These are phyloP conservation scores for Apamea crenata DNA, from an alignment of 2,888 invertebrate genomes.

Conservation along the genomic window DNA sequence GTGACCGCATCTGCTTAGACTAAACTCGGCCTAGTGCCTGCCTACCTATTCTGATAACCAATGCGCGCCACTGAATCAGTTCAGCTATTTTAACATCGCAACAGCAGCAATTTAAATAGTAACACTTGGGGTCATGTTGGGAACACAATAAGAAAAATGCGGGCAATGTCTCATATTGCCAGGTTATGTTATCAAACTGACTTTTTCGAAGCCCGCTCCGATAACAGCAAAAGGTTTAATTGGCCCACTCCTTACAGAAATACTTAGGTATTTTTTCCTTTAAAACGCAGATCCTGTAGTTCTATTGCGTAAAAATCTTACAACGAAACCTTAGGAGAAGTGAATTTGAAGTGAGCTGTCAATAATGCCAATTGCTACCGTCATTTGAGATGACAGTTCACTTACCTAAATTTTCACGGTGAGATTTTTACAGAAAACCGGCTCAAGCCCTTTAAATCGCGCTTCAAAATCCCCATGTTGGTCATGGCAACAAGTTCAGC, in stretches of 20 bases:
- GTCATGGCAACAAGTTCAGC: constrained; percentile 45
- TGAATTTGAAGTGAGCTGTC: neutral
- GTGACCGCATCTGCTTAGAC: too few relatives aligned
- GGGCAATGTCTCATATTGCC: neutral
- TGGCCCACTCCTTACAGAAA: neutral
- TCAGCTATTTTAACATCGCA: neutral
- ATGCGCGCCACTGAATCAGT: too few relatives aligned
- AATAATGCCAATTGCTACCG: neutral
- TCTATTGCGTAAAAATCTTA: neutral
- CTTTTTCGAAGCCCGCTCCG: too few relatives aligned
- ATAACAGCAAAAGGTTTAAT: neutral
- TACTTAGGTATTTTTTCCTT: neutral
- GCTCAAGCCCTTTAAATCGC: neutral
- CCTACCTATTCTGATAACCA: too few relatives aligned
- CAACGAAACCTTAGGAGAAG: neutral
- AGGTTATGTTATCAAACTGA: neutral
- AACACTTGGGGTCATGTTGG: neutral
- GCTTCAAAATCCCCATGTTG: constrained; percentile 9
- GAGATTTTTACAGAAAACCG: neutral
- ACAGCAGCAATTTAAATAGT: neutral
- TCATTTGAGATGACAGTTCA: neutral
- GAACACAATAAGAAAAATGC: neutral
- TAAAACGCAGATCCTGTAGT: neutral
- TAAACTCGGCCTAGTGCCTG: too few relatives aligned
- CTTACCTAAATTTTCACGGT: neutral